These are phyloP conservation scores for Amblyornis subalaris DNA, from an alignment of 2,113 vertebrate genomes.

Conservation along the genomic window DNA sequence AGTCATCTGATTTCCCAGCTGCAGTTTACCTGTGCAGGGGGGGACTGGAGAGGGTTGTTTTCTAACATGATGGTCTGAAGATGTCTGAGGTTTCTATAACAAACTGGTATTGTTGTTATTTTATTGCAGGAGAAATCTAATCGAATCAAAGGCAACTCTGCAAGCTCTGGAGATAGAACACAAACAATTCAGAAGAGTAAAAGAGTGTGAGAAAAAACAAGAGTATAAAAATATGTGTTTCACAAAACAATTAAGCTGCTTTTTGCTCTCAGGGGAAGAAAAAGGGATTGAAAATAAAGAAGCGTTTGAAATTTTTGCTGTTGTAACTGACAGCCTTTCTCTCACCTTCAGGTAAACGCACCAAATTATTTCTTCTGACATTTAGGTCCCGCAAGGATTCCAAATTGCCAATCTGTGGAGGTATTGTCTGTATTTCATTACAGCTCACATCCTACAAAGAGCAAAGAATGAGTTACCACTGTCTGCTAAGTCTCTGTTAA, in stretches of 20 bases:
- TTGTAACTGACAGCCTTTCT: neutral
- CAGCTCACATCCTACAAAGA: conserved; percentile 90
- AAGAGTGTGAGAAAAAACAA: neutral
- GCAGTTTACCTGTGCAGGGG: conserved; percentile 89
- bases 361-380: conserved; percentile 91
- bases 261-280: neutral
- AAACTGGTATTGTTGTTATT: conserved; percentile 89
- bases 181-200: conserved; percentile 5
- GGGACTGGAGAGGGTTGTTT: conserved; percentile 93
- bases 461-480: neutral
- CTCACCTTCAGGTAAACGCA: conserved; percentile 88
- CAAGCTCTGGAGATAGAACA: conserved; percentile 78
- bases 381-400: conserved; percentile 90
- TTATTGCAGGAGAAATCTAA: conserved; percentile 98
- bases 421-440: conserved; percentile 94
- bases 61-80: conserved; percentile 92
- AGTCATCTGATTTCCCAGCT: neutral
- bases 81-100: conserved; percentile 88
- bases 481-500: neutral
- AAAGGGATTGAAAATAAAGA: neutral
- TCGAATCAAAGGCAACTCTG: conserved; percentile 90
- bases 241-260: neutral
- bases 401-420: conserved; percentile 87
- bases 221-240: neutral
- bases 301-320: neutral